phyloP scores from a whole-genome alignment of 2,113 vertebrate genomes.

The Harpagus bidentatus region DNA sequence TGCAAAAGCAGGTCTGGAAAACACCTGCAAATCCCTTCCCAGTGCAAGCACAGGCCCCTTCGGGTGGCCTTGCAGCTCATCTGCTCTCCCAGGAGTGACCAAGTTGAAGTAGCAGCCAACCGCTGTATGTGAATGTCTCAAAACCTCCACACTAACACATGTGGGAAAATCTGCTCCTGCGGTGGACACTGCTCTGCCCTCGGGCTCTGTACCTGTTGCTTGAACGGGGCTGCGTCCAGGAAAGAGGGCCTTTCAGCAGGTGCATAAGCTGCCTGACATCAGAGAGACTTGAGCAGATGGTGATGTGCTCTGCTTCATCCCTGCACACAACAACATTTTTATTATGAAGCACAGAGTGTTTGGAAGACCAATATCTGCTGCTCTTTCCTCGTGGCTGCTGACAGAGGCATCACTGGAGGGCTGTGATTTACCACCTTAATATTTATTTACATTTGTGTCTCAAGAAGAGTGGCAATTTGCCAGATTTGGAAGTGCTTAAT shows the following conservation, averaged over 20 bases:
- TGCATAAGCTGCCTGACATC: background rate
- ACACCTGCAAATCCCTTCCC: background rate
- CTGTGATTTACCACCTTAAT: background rate
- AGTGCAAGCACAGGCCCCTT: background rate
- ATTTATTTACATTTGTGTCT: constrained; percentile 37
- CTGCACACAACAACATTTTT: background rate
- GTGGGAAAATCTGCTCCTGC: rapidly evolving
- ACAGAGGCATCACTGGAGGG: background rate
- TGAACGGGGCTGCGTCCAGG: background rate
- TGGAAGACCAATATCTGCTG: background rate
- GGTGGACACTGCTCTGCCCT: background rate
- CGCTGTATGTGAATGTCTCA: background rate
- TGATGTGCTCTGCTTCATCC: background rate
- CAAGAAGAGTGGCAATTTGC: constrained; percentile 46
- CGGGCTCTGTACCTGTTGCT: background rate
- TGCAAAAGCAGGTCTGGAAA: background rate
- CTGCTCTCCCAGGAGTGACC: background rate
- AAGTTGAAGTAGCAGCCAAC: background rate
- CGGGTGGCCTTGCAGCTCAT: background rate
- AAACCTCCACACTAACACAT: rapidly evolving
- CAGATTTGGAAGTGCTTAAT: constrained; percentile 46
- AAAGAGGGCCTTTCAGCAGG: background rate
- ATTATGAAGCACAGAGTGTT: background rate
- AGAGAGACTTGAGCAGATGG: background rate
- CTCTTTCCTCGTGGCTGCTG: background rate